A percentile compares a stretch with the other conserved stretches of the same genome.
Evolutionary conservation across 2,888 invertebrate genomes (phyloP).

Genomic region (Drosophila mulleri): DNA sequence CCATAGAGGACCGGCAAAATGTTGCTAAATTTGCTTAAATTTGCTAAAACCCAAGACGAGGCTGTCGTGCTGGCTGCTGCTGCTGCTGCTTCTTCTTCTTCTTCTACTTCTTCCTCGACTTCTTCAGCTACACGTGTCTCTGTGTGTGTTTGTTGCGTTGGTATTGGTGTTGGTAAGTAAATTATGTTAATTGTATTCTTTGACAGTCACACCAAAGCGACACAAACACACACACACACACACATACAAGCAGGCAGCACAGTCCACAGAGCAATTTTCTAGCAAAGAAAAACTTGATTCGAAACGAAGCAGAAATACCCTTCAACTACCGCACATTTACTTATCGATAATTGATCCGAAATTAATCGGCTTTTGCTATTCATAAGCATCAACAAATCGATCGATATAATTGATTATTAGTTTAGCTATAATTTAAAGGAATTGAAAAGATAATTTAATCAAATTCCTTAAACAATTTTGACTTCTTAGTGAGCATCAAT

Average conservation of each 20-base stretch:
- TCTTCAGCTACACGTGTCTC: slow-evolving; percentile 2
- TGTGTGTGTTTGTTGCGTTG: slow-evolving; percentile 25
- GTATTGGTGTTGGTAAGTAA: slow-evolving; percentile 58
- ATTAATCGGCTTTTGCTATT: no score
- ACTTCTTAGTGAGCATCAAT: no score
- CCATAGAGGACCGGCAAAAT: slow-evolving; percentile 14
- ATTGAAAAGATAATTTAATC: no score
- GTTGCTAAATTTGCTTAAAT: slow-evolving; percentile 76
- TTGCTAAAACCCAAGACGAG: slow-evolving; percentile 49
- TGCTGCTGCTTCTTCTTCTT: slow-evolving; percentile 11
- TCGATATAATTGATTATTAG: no score
- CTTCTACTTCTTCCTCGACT: neutral
- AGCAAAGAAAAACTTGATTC: neutral
- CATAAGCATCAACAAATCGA: no score
- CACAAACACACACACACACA: slow-evolving; percentile 9
- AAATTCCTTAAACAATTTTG: no score
- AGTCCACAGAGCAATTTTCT: slow-evolving; percentile 17
- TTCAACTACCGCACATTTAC: neutral
- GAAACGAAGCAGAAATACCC: slow-evolving; percentile 21
- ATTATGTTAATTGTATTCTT: slow-evolving; percentile 80
- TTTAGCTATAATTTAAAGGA: no score
- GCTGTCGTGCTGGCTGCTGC: slow-evolving; percentile 15
- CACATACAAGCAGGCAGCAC: neutral
- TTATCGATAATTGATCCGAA: no score
- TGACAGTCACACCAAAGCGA: slow-evolving; percentile 58